These are phyloP conservation scores for Chitala chitala DNA, from an alignment of 2,113 vertebrate genomes.

Conservation along the genomic window DNA sequence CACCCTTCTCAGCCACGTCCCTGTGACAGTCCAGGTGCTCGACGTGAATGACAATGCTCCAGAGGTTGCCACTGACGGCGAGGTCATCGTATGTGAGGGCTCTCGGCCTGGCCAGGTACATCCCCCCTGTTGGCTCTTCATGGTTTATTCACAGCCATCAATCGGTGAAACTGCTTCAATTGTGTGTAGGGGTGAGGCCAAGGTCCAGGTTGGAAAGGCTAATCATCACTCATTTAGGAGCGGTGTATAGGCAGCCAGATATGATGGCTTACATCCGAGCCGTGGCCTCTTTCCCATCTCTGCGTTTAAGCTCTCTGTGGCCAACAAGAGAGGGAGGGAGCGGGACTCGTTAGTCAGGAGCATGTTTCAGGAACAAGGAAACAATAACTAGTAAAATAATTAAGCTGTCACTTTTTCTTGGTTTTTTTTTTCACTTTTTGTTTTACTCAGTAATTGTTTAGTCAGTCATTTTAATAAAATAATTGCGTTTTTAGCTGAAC, in stretches of 20 bases:
- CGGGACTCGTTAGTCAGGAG: too few species aligned
- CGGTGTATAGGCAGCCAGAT: slow-evolving; percentile 53
- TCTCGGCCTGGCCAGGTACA: slow-evolving; percentile 80
- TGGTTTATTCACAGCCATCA: slow-evolving; percentile 1
- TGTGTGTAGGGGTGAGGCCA: slow-evolving; percentile 23
- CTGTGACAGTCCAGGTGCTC: slow-evolving; percentile 81
- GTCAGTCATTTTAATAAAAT: too few species aligned
- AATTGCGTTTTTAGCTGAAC: too few species aligned
- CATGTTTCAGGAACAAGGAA: too few species aligned
- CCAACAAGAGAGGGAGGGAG: too few species aligned
- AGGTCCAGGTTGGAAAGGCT: slow-evolving; percentile 35
- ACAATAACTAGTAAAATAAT: too few species aligned
- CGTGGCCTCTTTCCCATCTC: slow-evolving; percentile 38
- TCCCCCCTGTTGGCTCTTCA: slow-evolving; percentile 22
- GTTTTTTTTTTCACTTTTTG: too few species aligned
- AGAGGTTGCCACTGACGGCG: slow-evolving; percentile 74
- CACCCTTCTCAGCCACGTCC: slow-evolving; percentile 73
- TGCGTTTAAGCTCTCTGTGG: not conserved
- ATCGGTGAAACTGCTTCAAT: slow-evolving; percentile 19
- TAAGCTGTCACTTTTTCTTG: too few species aligned
- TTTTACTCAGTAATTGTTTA: too few species aligned
- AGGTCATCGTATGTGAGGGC: slow-evolving; percentile 89
- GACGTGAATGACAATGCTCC: slow-evolving; percentile 94
- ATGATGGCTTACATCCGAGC: slow-evolving; percentile 50
- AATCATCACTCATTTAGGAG: slow-evolving; percentile 52